Percentiles rank a stretch among this genome's conserved stretches.
Evolutionary conservation across 2,113 vertebrate genomes (phyloP).

Genomic region (Hydropotes inermis): DNA sequence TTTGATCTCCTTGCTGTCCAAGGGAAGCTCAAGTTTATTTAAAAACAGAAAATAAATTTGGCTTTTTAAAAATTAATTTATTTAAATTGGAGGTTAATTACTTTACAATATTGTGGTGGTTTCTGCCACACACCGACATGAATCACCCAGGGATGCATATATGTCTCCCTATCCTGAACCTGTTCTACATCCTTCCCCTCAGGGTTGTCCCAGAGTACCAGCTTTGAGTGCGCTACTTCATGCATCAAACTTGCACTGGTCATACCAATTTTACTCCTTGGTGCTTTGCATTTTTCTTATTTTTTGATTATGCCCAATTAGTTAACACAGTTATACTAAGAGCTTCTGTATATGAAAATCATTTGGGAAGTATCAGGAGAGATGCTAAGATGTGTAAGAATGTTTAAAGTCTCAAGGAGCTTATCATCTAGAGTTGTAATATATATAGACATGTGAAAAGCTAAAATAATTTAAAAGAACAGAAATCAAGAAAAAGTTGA

Average conservation of each 20-base stretch:
- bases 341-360: background rate
- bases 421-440: background rate
- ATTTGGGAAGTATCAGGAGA: background rate
- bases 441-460: background rate
- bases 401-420: background rate
- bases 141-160: background rate
- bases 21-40: background rate
- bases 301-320: background rate
- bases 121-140: fast-evolving
- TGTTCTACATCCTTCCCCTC: fast-evolving
- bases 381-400: background rate
- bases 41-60: background rate
- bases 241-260: background rate
- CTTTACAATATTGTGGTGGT: background rate
- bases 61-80: background rate
- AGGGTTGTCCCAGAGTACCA: background rate
- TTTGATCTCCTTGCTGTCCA: background rate
- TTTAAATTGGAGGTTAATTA: background rate
- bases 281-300: background rate
- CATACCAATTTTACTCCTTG: background rate
- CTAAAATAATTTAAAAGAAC: background rate
- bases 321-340: background rate
- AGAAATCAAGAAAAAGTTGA: background rate
- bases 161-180: background rate
- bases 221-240: background rate